A percentile compares a stretch with the other conserved stretches of the same genome.
These are phyloP conservation scores for Muricea muricata DNA, from an alignment of 92 coral and sea anemone genomes.

Conservation along the genomic window DNA sequence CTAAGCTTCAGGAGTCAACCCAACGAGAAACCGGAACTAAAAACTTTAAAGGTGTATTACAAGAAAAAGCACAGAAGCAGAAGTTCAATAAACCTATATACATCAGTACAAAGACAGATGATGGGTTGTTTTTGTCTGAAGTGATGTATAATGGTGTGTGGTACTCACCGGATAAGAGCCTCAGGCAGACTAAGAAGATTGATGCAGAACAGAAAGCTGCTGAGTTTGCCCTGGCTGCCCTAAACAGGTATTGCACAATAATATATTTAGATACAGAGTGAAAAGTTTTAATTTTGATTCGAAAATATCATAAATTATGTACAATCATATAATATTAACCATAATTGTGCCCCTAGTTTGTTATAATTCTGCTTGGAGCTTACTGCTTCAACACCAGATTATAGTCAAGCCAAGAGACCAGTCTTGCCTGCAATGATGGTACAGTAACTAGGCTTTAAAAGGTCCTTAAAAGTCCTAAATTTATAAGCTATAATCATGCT, in stretches of 20 bases:
- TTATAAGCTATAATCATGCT: no score
- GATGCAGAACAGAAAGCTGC: slow-evolving; percentile 85
- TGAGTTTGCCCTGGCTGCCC: slow-evolving; percentile 46
- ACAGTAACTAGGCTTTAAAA: no score
- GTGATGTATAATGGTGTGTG: slow-evolving; percentile 70
- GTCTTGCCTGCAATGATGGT: no score
- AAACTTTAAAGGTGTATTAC: slow-evolving; percentile 70
- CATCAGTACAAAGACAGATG: slow-evolving; percentile 22
- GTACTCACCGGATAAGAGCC: slow-evolving; percentile 61
- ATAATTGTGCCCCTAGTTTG: no score
- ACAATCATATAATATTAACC: no score
- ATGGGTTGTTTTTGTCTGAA: slow-evolving; percentile 61
- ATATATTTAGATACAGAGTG: no score
- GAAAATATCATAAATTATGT: no score
- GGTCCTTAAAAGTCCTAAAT: no score
- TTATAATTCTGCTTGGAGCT: no score
- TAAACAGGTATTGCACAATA: slow-evolving; percentile 30
- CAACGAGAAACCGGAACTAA: neutral
- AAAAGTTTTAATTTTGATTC: no score
- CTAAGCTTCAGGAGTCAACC: neutral
- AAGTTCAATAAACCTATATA: slow-evolving; percentile 63
- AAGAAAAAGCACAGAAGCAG: slow-evolving; percentile 77
- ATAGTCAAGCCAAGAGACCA: no score
- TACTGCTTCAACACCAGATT: no score
- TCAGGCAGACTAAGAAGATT: slow-evolving; percentile 49